Base-by-base conservation (phyloP, 2,797 vertebrate species). In the Florisuga fusca region DNA sequence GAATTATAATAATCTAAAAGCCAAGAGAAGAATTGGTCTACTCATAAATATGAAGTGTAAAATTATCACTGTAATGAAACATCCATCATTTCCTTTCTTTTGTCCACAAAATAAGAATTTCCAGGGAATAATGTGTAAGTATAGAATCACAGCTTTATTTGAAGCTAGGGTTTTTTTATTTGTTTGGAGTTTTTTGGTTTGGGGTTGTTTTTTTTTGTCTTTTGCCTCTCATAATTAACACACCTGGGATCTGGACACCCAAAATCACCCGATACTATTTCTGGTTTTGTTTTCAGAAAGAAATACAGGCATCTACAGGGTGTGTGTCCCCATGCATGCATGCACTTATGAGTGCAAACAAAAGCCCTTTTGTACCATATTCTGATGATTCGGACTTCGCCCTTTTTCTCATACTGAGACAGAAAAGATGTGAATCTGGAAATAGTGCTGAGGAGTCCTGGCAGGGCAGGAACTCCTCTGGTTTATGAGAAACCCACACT, bases 401-500 rank as follows among this genome's bases (percentile, higher is more conserved):
- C 38, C 2, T 75, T 84, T 67, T 84, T 71, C 45, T 91, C 26
- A 16, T 46, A 8, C 5, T 1, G 22, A 77, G 20, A 71, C 5
- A 71, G 33, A 73, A 51, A 9, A 64, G 1, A 15, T 11, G 4
- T n/a, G 41, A 87, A 20, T 26, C 50, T 84, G 36, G 58, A 58
- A 50, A 13, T 8, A 45, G 29, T 45, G 15, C 6, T 3, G 3
- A 21, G 29, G 7, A 50, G 23, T 9, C 5, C 18, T 53, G 25
- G 20, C 3, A 23, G 54, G 46, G 31, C 53, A 80, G 25, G 23
- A 9, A 20, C 31, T 17, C 31, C 15, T 50, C 62, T 8, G 10
- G 4, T 23, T 4, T 6, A 2, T 1, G 7, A 3, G 11, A 15
- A 48, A 31, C 0, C 1, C 2, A 8, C 18, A 3, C 1, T 25